These are phyloP conservation scores for Hemichromis elongatus DNA, from an alignment of 2,113 vertebrate genomes.

Conservation along the genomic window DNA sequence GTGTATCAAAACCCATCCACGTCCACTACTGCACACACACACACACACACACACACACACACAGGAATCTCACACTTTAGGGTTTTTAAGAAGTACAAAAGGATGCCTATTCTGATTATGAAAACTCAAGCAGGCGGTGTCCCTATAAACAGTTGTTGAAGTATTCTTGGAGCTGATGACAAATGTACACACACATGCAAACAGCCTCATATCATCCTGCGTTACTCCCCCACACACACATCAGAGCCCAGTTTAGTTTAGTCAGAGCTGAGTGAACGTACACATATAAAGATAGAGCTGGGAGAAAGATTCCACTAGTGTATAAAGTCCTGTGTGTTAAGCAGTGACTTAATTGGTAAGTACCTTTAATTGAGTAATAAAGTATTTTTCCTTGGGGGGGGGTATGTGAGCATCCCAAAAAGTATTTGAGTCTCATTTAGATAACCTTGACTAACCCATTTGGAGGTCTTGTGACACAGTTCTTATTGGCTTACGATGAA, in stretches of 20 bases:
- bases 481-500: neutral
- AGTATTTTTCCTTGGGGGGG: neutral
- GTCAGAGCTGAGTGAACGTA: slow-evolving; percentile 26
- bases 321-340: neutral
- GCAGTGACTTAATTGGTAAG: neutral
- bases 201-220: slow-evolving; percentile 15
- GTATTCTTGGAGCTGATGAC: slow-evolving; percentile 63
- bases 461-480: neutral
- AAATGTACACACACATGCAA: slow-evolving; percentile 38
- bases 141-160: slow-evolving; percentile 56
- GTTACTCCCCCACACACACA: slow-evolving; percentile 25
- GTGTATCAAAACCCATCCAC: slow-evolving; percentile 1
- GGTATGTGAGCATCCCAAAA: neutral
- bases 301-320: neutral
- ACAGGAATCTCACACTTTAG: neutral
- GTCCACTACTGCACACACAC: neutral
- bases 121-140: neutral
- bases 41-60: neutral
- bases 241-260: slow-evolving; percentile 16
- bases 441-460: neutral
- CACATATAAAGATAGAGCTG: neutral
- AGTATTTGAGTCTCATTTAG: neutral
- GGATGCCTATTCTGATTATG: neutral
- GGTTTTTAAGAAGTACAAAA: neutral
- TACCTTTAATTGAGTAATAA: too few species aligned